A percentile compares a stretch with the other conserved stretches of the same genome.
Evolutionary conservation across 64 coral and sea anemone genomes (phyloP).

Genomic region (Orbicella faveolata): DNA sequence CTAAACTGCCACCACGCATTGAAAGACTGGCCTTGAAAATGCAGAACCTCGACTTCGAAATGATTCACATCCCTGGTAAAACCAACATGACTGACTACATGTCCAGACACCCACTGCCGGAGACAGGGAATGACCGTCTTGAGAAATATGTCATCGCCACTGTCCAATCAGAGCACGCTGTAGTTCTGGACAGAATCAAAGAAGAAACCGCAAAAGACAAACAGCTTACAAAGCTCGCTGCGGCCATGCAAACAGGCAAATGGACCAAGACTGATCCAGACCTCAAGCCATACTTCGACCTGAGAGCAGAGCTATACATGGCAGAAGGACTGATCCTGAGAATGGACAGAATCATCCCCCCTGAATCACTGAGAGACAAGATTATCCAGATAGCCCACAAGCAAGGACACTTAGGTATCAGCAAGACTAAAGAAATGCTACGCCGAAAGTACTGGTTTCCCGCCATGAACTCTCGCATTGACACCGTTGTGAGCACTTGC

Average conservation of each 20-base stretch:
- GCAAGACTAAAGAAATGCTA: constrained; percentile 72
- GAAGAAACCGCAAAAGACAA: constrained; percentile 36
- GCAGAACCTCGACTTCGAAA: no score
- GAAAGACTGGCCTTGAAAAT: no score
- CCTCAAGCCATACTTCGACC: constrained; percentile 62
- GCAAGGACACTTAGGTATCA: constrained; percentile 69
- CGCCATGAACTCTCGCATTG: constrained; percentile 56
- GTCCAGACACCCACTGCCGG: no score
- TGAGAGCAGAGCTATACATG: no score
- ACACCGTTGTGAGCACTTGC: constrained; percentile 46
- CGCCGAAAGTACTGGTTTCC: constrained; percentile 71
- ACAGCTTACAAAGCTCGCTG: constrained; percentile 32
- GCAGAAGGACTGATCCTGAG: no score
- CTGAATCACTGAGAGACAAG: no score
- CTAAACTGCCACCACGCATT: constrained; percentile 58
- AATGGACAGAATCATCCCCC: no score
- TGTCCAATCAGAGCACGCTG: constrained; percentile 46
- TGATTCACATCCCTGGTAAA: no score
- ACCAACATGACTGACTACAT: no score
- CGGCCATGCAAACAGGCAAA: constrained; percentile 60
- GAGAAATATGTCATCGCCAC: constrained; percentile 48
- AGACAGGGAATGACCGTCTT: no score
- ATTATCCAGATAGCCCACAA: no score
- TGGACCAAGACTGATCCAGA: constrained; percentile 52
- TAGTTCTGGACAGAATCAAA: constrained; percentile 47